Evolutionary conservation across 2,113 vertebrate genomes (phyloP).

Genomic region (Myiozetetes cayanensis): DNA sequence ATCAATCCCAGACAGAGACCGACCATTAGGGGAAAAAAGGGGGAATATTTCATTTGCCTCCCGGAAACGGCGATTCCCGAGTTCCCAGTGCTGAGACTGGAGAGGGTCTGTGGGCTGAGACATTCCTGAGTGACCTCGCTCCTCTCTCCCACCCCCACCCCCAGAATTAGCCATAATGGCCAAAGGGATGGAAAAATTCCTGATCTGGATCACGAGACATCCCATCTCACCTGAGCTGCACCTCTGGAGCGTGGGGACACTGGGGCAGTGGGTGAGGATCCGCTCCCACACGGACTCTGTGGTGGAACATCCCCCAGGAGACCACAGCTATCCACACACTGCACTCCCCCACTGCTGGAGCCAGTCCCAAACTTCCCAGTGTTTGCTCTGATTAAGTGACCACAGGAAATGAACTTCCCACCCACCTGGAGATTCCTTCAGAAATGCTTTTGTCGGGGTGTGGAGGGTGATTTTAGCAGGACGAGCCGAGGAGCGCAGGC

Average conservation of each 20-base stretch:
- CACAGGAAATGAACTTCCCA: neutral
- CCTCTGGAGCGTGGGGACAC: accelerated
- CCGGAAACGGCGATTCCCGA: accelerated
- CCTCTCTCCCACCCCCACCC: neutral
- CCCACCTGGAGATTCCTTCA: neutral
- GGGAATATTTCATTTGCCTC: neutral
- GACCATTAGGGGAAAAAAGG: neutral
- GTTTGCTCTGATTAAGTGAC: neutral
- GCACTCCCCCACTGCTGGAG: neutral
- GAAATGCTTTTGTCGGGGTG: neutral
- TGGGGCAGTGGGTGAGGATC: accelerated
- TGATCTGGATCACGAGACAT: accelerated
- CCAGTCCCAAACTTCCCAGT: neutral
- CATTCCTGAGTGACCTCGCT: neutral
- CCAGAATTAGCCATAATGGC: accelerated
- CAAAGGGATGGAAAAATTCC: neutral
- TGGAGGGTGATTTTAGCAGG: neutral
- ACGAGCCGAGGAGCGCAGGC: neutral
- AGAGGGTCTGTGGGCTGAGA: neutral
- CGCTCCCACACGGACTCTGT: too few relatives aligned
- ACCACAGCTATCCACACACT: neutral
- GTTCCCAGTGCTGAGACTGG: neutral
- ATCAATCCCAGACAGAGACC: neutral
- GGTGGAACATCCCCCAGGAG: neutral
- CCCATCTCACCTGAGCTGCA: neutral